Conservation (phyloP, 2,797 vertebrate genomes). For the Liasis olivaceus region DNA sequence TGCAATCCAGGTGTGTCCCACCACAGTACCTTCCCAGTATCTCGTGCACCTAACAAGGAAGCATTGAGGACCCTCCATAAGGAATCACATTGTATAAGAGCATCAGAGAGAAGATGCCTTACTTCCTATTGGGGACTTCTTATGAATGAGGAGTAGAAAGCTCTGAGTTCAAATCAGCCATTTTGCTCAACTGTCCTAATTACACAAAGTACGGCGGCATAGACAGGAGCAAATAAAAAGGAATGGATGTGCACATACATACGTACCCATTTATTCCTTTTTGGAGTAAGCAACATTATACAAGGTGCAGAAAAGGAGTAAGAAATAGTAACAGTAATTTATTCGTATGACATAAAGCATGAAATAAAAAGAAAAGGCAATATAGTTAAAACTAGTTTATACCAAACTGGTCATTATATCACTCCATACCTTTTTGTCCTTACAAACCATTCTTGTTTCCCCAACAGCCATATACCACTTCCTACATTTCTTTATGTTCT, state of each 20-base stretch:
- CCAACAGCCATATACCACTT: background rate
- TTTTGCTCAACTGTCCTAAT: background rate
- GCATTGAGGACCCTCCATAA: no score
- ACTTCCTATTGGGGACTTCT: background rate
- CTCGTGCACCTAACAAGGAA: no score
- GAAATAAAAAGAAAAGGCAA: background rate
- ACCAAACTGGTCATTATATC: background rate
- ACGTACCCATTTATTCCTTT: background rate
- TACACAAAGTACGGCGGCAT: background rate
- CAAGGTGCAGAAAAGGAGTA: background rate
- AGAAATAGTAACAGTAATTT: background rate
- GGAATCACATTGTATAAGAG: background rate
- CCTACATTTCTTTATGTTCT: background rate
- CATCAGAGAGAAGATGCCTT: background rate
- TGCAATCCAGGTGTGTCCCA: background rate
- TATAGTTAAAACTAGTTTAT: background rate
- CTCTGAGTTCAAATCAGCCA: background rate
- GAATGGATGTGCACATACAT: background rate
- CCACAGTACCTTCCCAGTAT: background rate
- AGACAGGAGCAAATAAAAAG: background rate
- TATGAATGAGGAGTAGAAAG: background rate
- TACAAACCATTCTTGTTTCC: background rate
- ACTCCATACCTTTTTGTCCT: background rate
- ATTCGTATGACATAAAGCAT: background rate
- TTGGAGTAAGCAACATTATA: background rate